phyloP scores from a whole-genome alignment of 2,113 vertebrate species.

The Sturnira hondurensis region DNA sequence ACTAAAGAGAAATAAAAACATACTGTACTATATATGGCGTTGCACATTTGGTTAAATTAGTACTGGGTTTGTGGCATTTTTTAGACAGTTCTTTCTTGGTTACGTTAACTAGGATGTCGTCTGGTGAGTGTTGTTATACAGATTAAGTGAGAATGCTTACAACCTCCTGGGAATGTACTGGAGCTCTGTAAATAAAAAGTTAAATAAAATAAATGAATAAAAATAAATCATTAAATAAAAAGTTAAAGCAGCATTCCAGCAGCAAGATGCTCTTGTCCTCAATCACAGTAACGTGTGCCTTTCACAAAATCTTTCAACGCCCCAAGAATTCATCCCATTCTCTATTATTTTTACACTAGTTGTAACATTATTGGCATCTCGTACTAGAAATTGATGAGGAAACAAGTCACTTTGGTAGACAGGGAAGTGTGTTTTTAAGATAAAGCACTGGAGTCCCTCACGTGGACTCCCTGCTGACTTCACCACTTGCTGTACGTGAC shows the following conservation, averaged over 20 bases:
- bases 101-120: background rate
- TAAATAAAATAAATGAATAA: no score
- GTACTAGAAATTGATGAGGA: background rate
- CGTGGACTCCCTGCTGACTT: background rate
- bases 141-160: background rate
- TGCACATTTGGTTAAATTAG: background rate
- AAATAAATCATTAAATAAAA: background rate
- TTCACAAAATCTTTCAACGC: background rate
- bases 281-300: background rate
- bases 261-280: background rate
- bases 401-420: background rate
- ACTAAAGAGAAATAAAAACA: background rate
- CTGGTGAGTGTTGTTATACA: background rate
- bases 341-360: background rate
- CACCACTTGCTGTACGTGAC: background rate
- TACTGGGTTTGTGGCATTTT: background rate
- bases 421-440: background rate
- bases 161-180: background rate
- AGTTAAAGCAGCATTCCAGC: background rate
- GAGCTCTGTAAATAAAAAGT: background rate
- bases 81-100: conserved; percentile 1
- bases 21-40: background rate
- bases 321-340: background rate
- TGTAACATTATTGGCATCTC: background rate
- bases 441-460: background rate